Evolutionary conservation across 2,113 vertebrate species (phyloP).

Genomic region (Cavia porcellus): DNA sequence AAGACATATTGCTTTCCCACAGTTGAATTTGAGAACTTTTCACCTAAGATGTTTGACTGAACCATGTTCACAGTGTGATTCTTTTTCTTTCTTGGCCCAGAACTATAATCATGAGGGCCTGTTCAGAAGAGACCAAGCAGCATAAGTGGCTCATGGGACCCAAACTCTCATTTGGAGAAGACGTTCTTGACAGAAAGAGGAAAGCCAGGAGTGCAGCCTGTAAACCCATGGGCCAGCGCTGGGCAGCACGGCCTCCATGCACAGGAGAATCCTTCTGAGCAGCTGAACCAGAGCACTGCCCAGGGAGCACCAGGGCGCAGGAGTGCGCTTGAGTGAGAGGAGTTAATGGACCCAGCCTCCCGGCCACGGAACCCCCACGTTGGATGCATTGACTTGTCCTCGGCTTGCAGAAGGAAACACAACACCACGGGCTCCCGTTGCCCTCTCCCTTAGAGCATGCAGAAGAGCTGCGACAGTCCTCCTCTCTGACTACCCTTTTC

Average conservation of each 20-base stretch:
- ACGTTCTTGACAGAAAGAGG: neutral
- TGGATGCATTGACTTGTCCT: neutral
- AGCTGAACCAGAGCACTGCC: neutral
- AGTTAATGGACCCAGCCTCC: neutral
- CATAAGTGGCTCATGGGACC: neutral
- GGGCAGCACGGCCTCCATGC: neutral
- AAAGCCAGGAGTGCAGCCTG: neutral
- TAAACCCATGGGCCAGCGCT: neutral
- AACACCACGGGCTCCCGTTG: neutral
- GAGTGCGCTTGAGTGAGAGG: neutral
- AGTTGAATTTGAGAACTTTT: constrained; percentile 33
- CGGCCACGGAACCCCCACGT: neutral
- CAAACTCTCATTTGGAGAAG: neutral
- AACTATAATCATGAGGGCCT: neutral
- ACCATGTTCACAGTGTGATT: neutral
- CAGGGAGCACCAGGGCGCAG: neutral
- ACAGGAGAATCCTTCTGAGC: neutral
- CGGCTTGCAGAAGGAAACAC: neutral
- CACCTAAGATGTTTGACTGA: neutral
- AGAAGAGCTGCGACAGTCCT: neutral
- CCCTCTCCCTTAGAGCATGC: neutral
- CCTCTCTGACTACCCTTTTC: neutral
- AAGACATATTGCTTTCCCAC: neutral
- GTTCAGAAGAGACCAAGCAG: neutral
- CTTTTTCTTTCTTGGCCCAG: neutral